Evolutionary conservation across 2,797 vertebrate species (phyloP), one percentile per base, ranked within the genome.

Genomic region (Molossus alvarezi): DNA sequence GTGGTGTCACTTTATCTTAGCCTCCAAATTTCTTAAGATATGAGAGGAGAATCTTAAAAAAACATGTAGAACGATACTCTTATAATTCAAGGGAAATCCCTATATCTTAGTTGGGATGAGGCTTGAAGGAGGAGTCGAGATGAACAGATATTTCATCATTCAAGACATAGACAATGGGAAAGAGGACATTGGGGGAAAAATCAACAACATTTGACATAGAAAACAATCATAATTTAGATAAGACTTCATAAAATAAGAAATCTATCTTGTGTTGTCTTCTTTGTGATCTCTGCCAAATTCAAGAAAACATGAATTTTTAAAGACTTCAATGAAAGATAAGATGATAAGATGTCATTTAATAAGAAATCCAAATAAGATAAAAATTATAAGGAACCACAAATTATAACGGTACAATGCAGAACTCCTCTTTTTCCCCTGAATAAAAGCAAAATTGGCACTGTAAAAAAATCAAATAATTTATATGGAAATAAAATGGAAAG

Each of bases 181-280:
- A 58, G 33, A 73, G 41, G 0, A 29, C 5, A 60, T 9, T 60
- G 14, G n/a, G 6, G 41, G 2, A 27, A 23, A 11, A 27, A 80
- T 51, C 10, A 37, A 88, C n/a, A 37, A 20, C 9, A 29, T 73
- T 62, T 73, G 79, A 64, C 37, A 64, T 29, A 91, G 45, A 83
- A 73, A 48, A 41, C 15, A 73, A 83, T 8, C n/a, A 64, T 18
- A 64, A 3, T 64, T 83, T 64, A 9, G 12, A 41, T 73, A 41
- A 82, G 45, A 27, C n/a, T 91, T 60, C 51, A 73, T 23, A 73
- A 81, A 71, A 64, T 14, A 57, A 91, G 79, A 91, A 82, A 72
- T 37, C 23, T 14, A 53, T 62, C 72, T 72, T 23, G 5, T 33
- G 25, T 90, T 60, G 48, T 37, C 29, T 51, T 55, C 10, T 91